Base-by-base conservation (phyloP, 2,113 vertebrate genomes). In the Callopanchax toddi region DNA sequence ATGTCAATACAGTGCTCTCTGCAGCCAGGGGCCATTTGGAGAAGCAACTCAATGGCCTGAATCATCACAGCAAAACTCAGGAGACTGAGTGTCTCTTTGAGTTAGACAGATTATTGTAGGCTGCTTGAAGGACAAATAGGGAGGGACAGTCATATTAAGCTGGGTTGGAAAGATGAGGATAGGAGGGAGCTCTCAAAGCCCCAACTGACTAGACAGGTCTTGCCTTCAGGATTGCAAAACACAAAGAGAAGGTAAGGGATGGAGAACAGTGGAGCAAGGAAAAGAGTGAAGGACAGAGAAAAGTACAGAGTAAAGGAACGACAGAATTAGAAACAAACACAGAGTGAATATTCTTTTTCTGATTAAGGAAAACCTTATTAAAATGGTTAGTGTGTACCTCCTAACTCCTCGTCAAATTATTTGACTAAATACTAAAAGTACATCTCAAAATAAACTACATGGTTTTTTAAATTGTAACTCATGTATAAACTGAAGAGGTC, bases 51-150 rank as follows among this genome's bases (percentile, higher is more conserved):
- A 62, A 71, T 80, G 75, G 64, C 71, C 80, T 73, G 64, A 82
- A 62, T 79, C 66, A 21, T 48, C 9, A 16, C 46, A 50, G 17
- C 43, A 48, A 56, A 58, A 49, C 76, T 66, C 76, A 18, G 21
- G 78, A 76, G 76, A 78, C 9, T 6, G 46, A 61, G 61, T 62
- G 60, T 69, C 78, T 82, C 55, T 79, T 54, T 75, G 78, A 73
- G 60, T 76, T 74, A 68, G 52, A 77, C 62, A 49, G 60, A 79
- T 80, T 76, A 83, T 73, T 78, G 50, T 60, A 62, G 81, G 63
- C 54, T 42, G 43, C 37, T 55, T 73, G 71, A 75, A 81, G 79
- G 72, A 74, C 13, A 17, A 68, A 67, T 50, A 23, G 57, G 56
- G 74, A 58, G 65, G 62, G 78, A 74, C 60, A 52, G 52, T 71